A percentile compares a stretch with the other conserved stretches of the same genome.
Conservation (phyloP, 2,888 invertebrate genomes). For the Drosophila colorata region DNA sequence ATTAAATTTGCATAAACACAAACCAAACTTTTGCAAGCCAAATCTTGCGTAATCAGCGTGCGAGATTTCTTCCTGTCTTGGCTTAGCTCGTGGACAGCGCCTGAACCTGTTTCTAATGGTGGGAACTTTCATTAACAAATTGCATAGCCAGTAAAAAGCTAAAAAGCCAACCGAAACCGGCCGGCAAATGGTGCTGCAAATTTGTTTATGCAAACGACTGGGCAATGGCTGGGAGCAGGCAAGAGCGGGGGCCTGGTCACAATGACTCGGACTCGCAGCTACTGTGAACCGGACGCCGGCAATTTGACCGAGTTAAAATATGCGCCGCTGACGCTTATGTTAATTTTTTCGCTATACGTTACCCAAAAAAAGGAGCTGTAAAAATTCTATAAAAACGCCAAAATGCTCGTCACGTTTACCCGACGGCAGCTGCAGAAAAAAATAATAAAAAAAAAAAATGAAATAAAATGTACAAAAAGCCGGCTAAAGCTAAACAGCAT, state of each 20-base stretch:
- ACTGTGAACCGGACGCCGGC: slow-evolving; percentile 70
- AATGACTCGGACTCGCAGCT: slow-evolving; percentile 14
- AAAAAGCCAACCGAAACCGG: slow-evolving; percentile 58
- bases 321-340: slow-evolving; percentile 77
- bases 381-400: slow-evolving; percentile 56
- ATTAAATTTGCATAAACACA: slow-evolving; percentile 63
- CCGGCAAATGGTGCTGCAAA: slow-evolving; percentile 74
- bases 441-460: slow-evolving; percentile 10
- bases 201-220: slow-evolving; percentile 71
- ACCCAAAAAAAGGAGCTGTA: slow-evolving; percentile 43
- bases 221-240: slow-evolving; percentile 15
- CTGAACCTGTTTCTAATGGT: slow-evolving; percentile 77
- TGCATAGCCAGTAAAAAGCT: slow-evolving; percentile 37
- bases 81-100: slow-evolving; percentile 7
- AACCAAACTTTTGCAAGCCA: slow-evolving; percentile 46
- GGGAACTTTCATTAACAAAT: slow-evolving; percentile 76
- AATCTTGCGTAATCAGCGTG: slow-evolving; percentile 63
- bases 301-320: slow-evolving; percentile 80
- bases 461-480: slow-evolving; percentile 12
- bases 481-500: slow-evolving; percentile 46
- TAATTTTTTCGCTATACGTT: slow-evolving; percentile 61
- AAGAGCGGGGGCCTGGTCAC: slow-evolving; percentile 5
- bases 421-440: slow-evolving; percentile 55
- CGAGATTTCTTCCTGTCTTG: slow-evolving; percentile 59
- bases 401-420: slow-evolving; percentile 73